A percentile compares a stretch with the other conserved stretches of the same genome.
These are phyloP conservation scores for Puntigrus tetrazona DNA, from an alignment of 2,113 vertebrate species.

Conservation along the genomic window DNA sequence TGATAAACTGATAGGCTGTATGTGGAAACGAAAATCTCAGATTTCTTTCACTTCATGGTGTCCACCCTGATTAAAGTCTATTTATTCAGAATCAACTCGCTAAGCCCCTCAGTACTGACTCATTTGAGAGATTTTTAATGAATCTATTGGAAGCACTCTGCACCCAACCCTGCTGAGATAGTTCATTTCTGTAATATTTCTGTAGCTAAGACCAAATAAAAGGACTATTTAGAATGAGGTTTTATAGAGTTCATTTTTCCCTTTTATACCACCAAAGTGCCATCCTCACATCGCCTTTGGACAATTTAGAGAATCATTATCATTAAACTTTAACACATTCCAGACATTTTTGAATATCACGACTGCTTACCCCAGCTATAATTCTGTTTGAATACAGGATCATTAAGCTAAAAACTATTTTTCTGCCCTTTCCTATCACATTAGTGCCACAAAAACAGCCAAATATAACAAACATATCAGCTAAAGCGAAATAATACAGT, in stretches of 20 bases:
- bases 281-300: neutral
- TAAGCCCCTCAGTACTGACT: neutral
- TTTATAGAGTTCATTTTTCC: conserved; percentile 18
- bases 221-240: neutral
- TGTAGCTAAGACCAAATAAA: conserved; percentile 18
- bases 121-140: neutral
- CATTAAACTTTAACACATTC: neutral
- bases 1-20: too few relatives aligned
- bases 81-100: neutral
- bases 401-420: neutral
- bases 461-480: conserved; percentile 9
- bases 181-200: conserved; percentile 2
- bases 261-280: neutral
- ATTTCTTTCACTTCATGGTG: neutral
- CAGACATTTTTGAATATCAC: conserved; percentile 11
- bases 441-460: neutral
- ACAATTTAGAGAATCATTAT: conserved; percentile 11
- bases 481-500: conserved; percentile 10
- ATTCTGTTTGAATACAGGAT: neutral
- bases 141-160: neutral
- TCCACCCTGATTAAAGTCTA: neutral
- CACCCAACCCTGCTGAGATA: neutral
- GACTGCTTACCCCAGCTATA: conserved; percentile 17
- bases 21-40: neutral
- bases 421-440: neutral